Conservation (phyloP, 2,888 invertebrate species). For the Trisateles emortualis region DNA sequence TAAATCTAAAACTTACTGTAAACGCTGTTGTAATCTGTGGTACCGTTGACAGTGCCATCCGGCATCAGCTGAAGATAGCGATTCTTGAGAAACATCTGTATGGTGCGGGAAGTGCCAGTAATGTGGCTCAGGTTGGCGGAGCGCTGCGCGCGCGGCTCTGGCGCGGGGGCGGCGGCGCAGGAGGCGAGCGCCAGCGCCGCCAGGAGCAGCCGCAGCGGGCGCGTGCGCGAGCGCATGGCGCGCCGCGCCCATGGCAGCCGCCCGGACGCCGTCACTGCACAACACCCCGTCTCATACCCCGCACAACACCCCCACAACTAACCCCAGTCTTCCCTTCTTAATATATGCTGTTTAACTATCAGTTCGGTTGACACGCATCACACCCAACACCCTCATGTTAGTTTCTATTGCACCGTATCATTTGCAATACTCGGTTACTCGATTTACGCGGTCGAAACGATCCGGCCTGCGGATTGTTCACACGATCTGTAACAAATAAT, state of each 20-base stretch:
- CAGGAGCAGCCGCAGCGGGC: constrained; percentile 84
- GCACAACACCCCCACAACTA: constrained; percentile 46
- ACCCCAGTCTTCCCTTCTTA: constrained; percentile 22
- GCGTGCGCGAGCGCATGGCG: constrained; percentile 83
- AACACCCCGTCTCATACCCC: constrained; percentile 69
- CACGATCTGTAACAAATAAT: constrained; percentile 78
- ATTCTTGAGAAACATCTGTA: constrained; percentile 95
- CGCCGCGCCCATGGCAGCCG: constrained; percentile 86
- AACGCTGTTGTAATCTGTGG: constrained; percentile 92
- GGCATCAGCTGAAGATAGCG: constrained; percentile 93
- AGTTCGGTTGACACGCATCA: constrained; percentile 45
- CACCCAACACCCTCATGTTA: constrained; percentile 48
- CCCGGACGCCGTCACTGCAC: constrained; percentile 84
- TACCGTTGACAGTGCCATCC: constrained; percentile 95
- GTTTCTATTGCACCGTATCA: constrained; percentile 49
- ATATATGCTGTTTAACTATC: constrained; percentile 10
- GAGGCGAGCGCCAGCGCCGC: constrained; percentile 84
- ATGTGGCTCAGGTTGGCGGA: constrained; percentile 94
- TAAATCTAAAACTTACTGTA: constrained; percentile 91
- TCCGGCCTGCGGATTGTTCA: constrained; percentile 66
- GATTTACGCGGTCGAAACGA: constrained; percentile 67
- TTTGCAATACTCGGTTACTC: constrained; percentile 50
- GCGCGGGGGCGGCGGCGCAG: constrained; percentile 83
- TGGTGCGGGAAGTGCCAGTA: constrained; percentile 92
- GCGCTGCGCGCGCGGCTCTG: constrained; percentile 90